Conservation (phyloP, 1,140 invertebrate genomes). For the Diorhabda carinulata region DNA sequence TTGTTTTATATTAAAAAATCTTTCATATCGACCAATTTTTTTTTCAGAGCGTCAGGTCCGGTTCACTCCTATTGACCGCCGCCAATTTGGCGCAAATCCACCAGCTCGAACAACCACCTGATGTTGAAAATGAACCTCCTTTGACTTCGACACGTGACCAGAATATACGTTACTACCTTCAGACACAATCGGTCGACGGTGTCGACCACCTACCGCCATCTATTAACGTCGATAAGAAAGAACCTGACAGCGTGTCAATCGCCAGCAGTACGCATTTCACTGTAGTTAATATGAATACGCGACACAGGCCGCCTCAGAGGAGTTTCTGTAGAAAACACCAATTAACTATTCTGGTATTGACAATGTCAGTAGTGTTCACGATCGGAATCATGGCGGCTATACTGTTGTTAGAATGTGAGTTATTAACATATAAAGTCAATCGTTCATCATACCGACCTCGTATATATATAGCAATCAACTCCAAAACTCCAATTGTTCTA, state of each 20-base stretch:
- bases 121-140: constrained; percentile 17
- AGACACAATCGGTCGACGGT: constrained; percentile 31
- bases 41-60: constrained; percentile 72
- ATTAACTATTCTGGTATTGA: constrained; percentile 71
- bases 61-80: constrained; percentile 69
- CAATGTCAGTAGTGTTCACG: constrained; percentile 73
- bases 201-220: constrained; percentile 40
- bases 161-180: constrained; percentile 44
- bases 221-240: constrained; percentile 41
- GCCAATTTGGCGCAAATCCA: constrained; percentile 70
- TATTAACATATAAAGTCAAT: too few species aligned
- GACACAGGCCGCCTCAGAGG: constrained; percentile 55
- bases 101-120: constrained; percentile 49
- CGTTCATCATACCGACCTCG: too few species aligned
- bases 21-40: constrained; percentile 2
- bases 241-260: constrained; percentile 64
- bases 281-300: constrained; percentile 72
- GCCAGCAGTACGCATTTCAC: constrained; percentile 83
- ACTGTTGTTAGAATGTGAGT: constrained; percentile 65
- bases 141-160: constrained; percentile 39
- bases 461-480: too few species aligned
- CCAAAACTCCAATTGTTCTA: too few species aligned
- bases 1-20: too few species aligned
- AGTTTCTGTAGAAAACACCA: constrained; percentile 73
- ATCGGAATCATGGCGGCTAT: constrained; percentile 72